Percentiles rank a stretch among this genome's conserved stretches.
Evolutionary conservation across 2,888 invertebrate genomes (phyloP).

Genomic region (Lymantria dispar): DNA sequence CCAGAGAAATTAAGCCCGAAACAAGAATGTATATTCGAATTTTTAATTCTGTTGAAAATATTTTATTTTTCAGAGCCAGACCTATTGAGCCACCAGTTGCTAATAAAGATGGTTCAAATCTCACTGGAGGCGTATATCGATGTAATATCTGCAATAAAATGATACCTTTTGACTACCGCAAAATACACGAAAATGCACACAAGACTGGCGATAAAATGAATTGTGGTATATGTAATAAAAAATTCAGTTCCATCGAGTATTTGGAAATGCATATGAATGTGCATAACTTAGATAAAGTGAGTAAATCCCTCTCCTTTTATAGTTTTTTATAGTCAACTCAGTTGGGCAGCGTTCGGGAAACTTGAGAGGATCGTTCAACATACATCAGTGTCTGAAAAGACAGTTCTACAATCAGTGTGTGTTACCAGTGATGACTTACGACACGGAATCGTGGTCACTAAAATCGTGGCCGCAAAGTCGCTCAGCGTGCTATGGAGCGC

Average conservation of each 20-base stretch:
- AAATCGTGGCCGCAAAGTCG: too few relatives aligned
- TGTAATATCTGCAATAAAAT: conserved; percentile 79
- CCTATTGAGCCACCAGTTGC: conserved; percentile 74
- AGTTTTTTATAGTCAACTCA: too few relatives aligned
- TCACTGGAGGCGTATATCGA: conserved; percentile 55
- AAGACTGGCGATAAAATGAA: conserved; percentile 81
- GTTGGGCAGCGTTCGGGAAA: too few relatives aligned
- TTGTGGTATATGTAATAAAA: conserved; percentile 88
- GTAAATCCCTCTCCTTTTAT: conserved; percentile 3
- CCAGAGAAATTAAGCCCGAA: too few relatives aligned
- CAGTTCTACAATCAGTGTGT: too few relatives aligned
- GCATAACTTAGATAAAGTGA: conserved; percentile 82
- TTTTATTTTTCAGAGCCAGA: conserved; percentile 43
- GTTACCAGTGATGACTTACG: too few relatives aligned
- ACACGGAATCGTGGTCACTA: too few relatives aligned
- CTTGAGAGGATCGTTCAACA: too few relatives aligned
- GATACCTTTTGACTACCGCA: conserved; percentile 68
- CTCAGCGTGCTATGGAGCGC: too few relatives aligned
- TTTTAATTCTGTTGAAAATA: too few relatives aligned
- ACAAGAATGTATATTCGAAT: too few relatives aligned
- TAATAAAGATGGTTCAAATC: conserved; percentile 46
- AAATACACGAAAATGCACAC: conserved; percentile 87
- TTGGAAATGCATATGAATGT: conserved; percentile 89
- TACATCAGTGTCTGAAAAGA: too few relatives aligned
- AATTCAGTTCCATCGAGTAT: conserved; percentile 85